These are phyloP conservation scores for Myrmophylax atrothorax DNA, from an alignment of 2,113 vertebrate species.

Conservation along the genomic window DNA sequence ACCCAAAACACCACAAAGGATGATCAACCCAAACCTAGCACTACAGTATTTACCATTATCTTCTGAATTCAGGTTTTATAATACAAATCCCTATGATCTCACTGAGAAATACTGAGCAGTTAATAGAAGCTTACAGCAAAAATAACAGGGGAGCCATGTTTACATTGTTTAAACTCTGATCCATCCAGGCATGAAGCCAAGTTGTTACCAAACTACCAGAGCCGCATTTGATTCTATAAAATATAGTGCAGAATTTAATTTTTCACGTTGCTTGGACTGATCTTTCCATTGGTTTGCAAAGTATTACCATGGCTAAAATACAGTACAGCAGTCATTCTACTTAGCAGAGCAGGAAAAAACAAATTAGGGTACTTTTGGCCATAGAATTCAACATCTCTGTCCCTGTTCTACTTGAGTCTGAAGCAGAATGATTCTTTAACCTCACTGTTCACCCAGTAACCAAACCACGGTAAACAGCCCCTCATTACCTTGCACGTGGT, in stretches of 20 bases:
- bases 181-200: neutral
- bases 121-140: neutral
- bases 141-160: neutral
- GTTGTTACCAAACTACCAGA: neutral
- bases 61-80: neutral
- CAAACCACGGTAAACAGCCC: rapidly evolving
- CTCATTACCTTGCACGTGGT: constrained; percentile 82
- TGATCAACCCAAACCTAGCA: neutral
- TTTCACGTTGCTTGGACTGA: neutral
- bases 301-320: neutral
- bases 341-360: neutral
- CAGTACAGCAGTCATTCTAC: neutral
- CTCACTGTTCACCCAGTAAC: neutral
- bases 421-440: neutral
- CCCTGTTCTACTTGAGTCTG: neutral
- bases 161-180: neutral
- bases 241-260: neutral
- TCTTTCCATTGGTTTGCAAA: neutral
- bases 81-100: neutral
- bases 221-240: neutral
- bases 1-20: neutral
- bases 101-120: neutral
- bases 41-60: neutral
- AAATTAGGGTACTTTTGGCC: neutral
- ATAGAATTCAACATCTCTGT: neutral